Evolutionary conservation across 2,888 invertebrate species (phyloP).

Genomic region (Patella depressa): DNA sequence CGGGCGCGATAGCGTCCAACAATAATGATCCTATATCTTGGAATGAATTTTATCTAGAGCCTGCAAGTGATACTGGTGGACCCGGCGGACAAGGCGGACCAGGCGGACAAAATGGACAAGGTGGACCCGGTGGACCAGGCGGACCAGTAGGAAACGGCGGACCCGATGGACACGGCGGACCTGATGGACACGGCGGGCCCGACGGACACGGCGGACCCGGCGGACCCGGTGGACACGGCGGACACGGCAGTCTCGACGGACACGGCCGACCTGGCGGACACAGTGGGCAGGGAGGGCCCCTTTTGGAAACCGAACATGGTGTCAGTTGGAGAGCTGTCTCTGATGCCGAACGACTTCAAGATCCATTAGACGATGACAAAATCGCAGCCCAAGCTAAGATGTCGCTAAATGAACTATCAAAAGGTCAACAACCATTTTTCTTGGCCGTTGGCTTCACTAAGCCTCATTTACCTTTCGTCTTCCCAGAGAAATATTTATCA

Average conservation of each 20-base stretch:
- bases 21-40: conserved; percentile 15
- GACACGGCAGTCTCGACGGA: too few relatives aligned
- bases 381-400: conserved; percentile 31
- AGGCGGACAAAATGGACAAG: too few relatives aligned
- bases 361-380: conserved; percentile 32
- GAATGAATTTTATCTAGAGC: not conserved
- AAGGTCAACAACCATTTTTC: conserved; percentile 39
- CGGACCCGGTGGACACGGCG: too few relatives aligned
- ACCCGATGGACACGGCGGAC: too few relatives aligned
- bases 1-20: conserved; percentile 8
- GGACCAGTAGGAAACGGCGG: too few relatives aligned
- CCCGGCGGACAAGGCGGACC: too few relatives aligned
- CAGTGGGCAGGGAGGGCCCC: too few relatives aligned
- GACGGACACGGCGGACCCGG: too few relatives aligned
- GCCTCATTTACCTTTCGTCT: conserved; percentile 45
- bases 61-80: too few relatives aligned
- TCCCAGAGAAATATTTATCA: conserved; percentile 33
- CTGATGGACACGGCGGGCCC: too few relatives aligned
- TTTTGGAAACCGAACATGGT: not conserved
- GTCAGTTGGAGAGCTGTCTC: conserved; percentile 9
- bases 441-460: conserved; percentile 45
- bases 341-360: conserved; percentile 21
- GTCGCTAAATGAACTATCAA: conserved; percentile 25
- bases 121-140: too few relatives aligned
- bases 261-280: too few relatives aligned